Evolutionary conservation across 2,797 vertebrate species (phyloP), one percentile per base, ranked within the genome.

Genomic region (Fistularia tabacaria): DNA sequence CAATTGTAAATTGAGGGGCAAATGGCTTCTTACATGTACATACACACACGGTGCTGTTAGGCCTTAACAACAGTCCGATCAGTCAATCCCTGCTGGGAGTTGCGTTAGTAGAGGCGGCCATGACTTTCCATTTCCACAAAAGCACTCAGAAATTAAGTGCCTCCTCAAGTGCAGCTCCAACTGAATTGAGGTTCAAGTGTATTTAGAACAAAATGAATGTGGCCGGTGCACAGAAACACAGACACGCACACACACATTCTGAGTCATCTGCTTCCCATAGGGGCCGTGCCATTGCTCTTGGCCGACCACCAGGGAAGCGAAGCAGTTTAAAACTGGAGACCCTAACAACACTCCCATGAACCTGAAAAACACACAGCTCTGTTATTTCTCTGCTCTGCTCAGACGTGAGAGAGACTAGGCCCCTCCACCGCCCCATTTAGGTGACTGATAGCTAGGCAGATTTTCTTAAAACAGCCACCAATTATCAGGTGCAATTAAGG

Each of bases 401-500:
- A 64, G 49, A 60, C 46, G 9, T 4, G 14, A 68, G 74, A 71
- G 43, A 69, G 76, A 80, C 67, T 7, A 41, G 73, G 65, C 73
- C 79, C 50, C 77, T 73, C 66, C 6, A 3, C 59, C 37, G 58
- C 47, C 53, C 74, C 82, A 84, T 88, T 86, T 79, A 59, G 66
- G 79, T 87, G 86, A 87, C 77, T 80, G 82, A 89, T 87, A 76
- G 83, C 79, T 50, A 60, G 58, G 69, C 65, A 78, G 76, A 81
- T 81, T 84, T 81, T 80, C 71, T 86, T 83, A 81, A 86, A 89
- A 87, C 76, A 81, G 79, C 76, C 69, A 45, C 74, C 74, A 88
- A 88, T 89, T 88, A 88, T 82, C 75, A 80, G 68, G 62, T 40
- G 74, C 73, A 86, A 85, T 88, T 87, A 84, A 74, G 69, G 53